Conservation (phyloP, 1,140 invertebrate genomes). For the Brachystomella parvula region DNA sequence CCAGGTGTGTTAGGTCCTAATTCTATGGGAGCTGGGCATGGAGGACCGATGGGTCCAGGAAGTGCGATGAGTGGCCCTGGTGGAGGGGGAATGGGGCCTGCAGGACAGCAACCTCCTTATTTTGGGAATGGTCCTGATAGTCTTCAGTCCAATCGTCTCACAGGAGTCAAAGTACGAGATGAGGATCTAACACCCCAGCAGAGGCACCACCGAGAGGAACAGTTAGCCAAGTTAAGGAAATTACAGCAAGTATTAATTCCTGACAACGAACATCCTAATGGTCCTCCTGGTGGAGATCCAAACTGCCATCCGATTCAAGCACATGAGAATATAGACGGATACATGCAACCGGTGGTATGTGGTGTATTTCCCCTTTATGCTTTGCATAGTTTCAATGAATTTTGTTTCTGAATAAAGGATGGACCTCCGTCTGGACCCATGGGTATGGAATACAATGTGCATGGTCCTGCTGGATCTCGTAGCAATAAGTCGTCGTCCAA, state of each 20-base stretch:
- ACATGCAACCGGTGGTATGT: constrained; percentile 41
- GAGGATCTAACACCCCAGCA: constrained; percentile 95
- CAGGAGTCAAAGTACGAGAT: constrained; percentile 77
- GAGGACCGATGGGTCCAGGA: constrained; percentile 36
- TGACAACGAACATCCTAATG: constrained; percentile 49
- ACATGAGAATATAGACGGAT: constrained; percentile 36
- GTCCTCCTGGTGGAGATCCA: constrained; percentile 25
- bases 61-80: constrained; percentile 18
- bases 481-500: constrained; percentile 37
- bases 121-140: constrained; percentile 30
- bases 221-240: constrained; percentile 80
- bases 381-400: not conserved
- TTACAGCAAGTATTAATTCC: constrained; percentile 88
- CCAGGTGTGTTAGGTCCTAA: constrained; percentile 43
- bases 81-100: not conserved
- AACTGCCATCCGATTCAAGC: constrained; percentile 33
- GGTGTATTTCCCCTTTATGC: constrained; percentile 9
- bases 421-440: constrained; percentile 27
- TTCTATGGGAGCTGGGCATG: constrained; percentile 41
- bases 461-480: constrained; percentile 25
- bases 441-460: constrained; percentile 30
- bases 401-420: constrained; percentile 18
- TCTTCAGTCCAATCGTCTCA: constrained; percentile 10
- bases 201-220: constrained; percentile 82
- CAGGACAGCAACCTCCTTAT: constrained; percentile 10